Conservation (phyloP, 2,113 vertebrate genomes). For the Oreochromis niloticus region DNA sequence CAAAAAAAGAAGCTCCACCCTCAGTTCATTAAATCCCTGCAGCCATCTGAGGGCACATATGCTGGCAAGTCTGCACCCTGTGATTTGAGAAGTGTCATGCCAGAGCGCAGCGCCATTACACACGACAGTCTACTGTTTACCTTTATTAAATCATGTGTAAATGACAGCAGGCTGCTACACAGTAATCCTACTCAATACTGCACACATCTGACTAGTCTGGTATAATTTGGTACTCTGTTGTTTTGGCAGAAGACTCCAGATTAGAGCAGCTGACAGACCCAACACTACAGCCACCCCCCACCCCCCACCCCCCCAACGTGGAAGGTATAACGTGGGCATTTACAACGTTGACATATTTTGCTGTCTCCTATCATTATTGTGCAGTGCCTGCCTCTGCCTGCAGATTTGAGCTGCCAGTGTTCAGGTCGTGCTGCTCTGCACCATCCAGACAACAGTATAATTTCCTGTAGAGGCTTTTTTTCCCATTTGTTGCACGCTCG, state of each 20-base stretch:
- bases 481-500: background rate
- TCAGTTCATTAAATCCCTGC: background rate
- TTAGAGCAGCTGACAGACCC: background rate
- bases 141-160: background rate
- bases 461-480: background rate
- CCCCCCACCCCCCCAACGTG: background rate
- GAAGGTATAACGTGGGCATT: background rate
- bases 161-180: background rate
- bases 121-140: background rate
- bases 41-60: background rate
- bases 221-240: background rate
- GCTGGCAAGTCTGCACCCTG: background rate
- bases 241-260: background rate
- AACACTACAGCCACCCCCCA: rapidly evolving
- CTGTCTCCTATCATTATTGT: background rate
- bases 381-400: background rate
- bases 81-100: background rate
- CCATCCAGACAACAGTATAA: background rate
- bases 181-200: background rate
- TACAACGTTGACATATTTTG: background rate
- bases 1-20: background rate
- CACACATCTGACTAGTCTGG: background rate
- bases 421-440: background rate
- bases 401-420: background rate
- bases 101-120: background rate